Conservation (phyloP, 1,140 invertebrate genomes). For the Calephelis nemesis region DNA sequence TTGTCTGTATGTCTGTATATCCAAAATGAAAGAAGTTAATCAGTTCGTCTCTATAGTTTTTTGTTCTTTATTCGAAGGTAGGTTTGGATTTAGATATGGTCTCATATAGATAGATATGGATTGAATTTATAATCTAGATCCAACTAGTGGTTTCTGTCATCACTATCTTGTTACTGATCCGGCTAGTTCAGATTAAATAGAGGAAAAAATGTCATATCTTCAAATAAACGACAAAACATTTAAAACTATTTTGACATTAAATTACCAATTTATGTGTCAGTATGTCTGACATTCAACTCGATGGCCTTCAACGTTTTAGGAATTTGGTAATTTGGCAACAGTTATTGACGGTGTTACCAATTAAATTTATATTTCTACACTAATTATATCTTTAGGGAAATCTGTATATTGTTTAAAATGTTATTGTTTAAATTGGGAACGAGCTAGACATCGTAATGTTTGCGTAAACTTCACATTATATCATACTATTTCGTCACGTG, state of each 20-base stretch:
- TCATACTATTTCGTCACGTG: constrained; percentile 49
- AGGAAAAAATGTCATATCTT: too few relatives aligned
- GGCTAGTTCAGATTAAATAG: too few relatives aligned
- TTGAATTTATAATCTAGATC: too few relatives aligned
- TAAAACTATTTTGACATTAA: not conserved
- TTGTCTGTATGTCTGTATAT: too few relatives aligned
- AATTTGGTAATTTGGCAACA: constrained; percentile 7
- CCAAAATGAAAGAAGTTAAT: too few relatives aligned
- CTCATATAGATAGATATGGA: too few relatives aligned
- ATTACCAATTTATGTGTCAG: constrained; percentile 1
- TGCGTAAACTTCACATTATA: constrained; percentile 55
- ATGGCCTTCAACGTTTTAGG: constrained; percentile 8
- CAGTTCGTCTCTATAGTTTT: too few relatives aligned
- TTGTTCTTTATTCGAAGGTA: too few relatives aligned
- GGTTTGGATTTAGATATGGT: too few relatives aligned
- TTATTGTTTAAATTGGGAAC: constrained; percentile 16
- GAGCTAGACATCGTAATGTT: constrained; percentile 29
- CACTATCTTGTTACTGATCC: too few relatives aligned
- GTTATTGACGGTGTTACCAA: not conserved
- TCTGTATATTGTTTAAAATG: constrained; percentile 16
- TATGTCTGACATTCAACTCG: constrained; percentile 3
- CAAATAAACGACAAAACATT: not conserved
- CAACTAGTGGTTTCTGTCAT: too few relatives aligned
- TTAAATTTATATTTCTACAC: not conserved
- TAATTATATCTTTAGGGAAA: constrained; percentile 8